A percentile compares a stretch with the other conserved stretches of the same genome.
phyloP scores from a whole-genome alignment of 2,797 vertebrate species.

The Rhinatrema bivittatum region DNA sequence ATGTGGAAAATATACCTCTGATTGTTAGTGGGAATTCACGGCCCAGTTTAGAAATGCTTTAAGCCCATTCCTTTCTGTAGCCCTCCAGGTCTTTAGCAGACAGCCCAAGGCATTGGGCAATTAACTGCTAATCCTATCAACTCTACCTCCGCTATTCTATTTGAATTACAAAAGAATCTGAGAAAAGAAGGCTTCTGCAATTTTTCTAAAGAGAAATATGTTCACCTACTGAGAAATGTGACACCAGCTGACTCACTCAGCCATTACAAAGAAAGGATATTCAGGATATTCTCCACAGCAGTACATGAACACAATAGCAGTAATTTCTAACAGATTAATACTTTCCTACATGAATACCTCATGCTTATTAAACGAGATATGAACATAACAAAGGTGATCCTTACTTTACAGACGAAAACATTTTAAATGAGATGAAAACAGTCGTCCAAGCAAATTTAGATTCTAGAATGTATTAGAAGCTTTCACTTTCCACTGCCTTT shows the following conservation, averaged over 20 bases:
- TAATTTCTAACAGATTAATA: conserved; percentile 1
- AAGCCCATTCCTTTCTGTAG: neutral
- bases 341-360: neutral
- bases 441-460: too few species aligned
- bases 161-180: conserved; percentile 2
- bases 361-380: neutral
- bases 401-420: too few species aligned
- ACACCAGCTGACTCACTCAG: neutral
- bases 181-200: neutral
- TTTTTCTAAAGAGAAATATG: neutral
- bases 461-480: too few species aligned
- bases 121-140: conserved; percentile 6
- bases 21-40: too few species aligned
- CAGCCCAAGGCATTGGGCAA: conserved; percentile 5
- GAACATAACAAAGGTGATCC: neutral
- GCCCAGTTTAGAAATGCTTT: neutral
- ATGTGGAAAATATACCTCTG: too few species aligned
- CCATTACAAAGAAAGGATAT: neutral
- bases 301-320: neutral
- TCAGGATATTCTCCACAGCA: neutral
- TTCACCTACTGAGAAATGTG: conserved; percentile 3
- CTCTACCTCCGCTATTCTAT: neutral
- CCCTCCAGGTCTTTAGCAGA: neutral
- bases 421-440: too few species aligned
- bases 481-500: too few species aligned